Evolutionary conservation across 2,888 invertebrate genomes (phyloP).

Genomic region (Hirtodrosophila confusa): DNA sequence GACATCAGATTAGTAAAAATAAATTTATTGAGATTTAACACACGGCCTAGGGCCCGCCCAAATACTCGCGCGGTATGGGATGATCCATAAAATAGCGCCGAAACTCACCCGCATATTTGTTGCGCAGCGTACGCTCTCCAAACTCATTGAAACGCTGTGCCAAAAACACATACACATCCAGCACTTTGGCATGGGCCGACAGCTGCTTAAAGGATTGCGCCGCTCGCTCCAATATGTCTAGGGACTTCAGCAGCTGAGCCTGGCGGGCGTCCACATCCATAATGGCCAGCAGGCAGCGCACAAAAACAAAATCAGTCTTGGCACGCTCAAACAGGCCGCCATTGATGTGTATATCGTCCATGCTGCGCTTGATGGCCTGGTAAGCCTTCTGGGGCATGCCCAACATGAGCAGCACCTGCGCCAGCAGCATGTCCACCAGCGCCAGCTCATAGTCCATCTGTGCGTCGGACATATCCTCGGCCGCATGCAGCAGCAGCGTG

Average conservation of each 20-base stretch:
- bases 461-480: conserved; percentile 90
- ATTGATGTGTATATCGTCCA: conserved; percentile 90
- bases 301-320: conserved; percentile 90
- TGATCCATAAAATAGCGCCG: conserved; percentile 90
- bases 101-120: conserved; percentile 92
- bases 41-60: conserved; percentile 68
- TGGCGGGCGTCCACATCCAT: conserved; percentile 80
- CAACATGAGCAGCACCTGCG: conserved; percentile 89
- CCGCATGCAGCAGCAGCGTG: conserved; percentile 88
- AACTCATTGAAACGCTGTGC: conserved; percentile 91
- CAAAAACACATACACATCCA: conserved; percentile 86
- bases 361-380: conserved; percentile 88
- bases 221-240: conserved; percentile 87
- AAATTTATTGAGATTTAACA: conserved; percentile 62
- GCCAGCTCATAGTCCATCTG: conserved; percentile 91
- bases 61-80: conserved; percentile 84
- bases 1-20: conserved; percentile 30
- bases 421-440: conserved; percentile 91
- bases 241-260: conserved; percentile 67
- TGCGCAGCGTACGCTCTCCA: conserved; percentile 89
- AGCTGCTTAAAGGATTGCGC: conserved; percentile 89
- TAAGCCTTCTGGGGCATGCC: conserved; percentile 91
- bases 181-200: conserved; percentile 90
- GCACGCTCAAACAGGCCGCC: conserved; percentile 93
- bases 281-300: conserved; percentile 91